A percentile compares a stretch with the other conserved stretches of the same genome.
Conservation (phyloP, 1,140 invertebrate species). For the Helicoverpa armigera region DNA sequence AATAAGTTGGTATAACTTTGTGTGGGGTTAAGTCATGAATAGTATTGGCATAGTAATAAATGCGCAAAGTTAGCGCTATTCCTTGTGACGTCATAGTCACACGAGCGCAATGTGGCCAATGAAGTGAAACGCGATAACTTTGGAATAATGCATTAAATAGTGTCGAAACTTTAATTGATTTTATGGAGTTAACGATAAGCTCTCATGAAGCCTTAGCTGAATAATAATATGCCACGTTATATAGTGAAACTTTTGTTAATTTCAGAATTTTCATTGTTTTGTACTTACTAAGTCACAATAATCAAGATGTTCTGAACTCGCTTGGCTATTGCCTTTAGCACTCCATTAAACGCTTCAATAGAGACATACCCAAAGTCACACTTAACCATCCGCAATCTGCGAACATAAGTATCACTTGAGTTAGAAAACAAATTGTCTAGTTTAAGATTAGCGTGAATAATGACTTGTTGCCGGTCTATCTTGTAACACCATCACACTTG, state of each 20-base stretch:
- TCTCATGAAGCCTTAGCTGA: too few species aligned
- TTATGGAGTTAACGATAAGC: background rate
- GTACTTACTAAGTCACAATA: too few species aligned
- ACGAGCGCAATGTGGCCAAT: background rate
- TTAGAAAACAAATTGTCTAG: slow-evolving; percentile 21
- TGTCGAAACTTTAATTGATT: background rate
- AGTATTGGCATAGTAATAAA: background rate
- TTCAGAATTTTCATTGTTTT: too few species aligned
- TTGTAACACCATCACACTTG: slow-evolving; percentile 39
- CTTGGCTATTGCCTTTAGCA: background rate
- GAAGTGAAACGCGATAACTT: background rate
- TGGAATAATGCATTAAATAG: background rate
- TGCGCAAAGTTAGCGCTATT: background rate
- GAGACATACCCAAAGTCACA: background rate
- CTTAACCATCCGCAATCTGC: background rate
- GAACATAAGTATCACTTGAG: slow-evolving; percentile 14
- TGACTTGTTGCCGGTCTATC: slow-evolving; percentile 32
- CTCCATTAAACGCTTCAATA: background rate
- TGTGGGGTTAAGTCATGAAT: background rate
- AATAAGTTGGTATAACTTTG: background rate
- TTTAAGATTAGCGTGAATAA: slow-evolving; percentile 41
- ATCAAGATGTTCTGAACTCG: too few species aligned
- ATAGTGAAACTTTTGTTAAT: too few species aligned
- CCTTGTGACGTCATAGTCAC: slow-evolving; percentile 1
- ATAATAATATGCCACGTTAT: too few species aligned